phyloP scores from a whole-genome alignment of 2,888 invertebrate genomes.

The Drosophila kambysellisi region DNA sequence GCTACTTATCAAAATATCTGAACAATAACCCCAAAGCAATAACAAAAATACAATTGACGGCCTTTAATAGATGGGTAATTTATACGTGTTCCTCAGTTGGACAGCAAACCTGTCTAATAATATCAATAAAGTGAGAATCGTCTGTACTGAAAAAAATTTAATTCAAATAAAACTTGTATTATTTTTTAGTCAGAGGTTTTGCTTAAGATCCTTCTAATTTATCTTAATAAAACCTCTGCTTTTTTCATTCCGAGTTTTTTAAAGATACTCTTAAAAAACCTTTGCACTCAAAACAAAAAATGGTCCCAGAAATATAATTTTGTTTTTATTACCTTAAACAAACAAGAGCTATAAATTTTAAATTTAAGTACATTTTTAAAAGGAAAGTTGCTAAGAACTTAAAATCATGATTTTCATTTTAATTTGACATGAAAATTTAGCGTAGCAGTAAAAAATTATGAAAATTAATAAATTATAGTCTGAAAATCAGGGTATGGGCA shows the following conservation, averaged over 20 bases:
- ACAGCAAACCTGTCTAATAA: background rate
- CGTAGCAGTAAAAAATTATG: background rate
- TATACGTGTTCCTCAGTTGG: background rate
- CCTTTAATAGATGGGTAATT: background rate
- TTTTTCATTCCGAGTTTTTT: background rate
- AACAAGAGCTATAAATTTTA: background rate
- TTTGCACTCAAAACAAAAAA: background rate
- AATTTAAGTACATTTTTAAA: background rate
- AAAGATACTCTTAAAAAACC: background rate
- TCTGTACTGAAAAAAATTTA: background rate
- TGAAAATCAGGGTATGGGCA: too few species aligned
- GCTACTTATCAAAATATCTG: conserved; percentile 20
- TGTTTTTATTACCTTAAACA: background rate
- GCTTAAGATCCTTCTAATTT: background rate
- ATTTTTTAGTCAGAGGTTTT: background rate
- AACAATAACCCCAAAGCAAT: background rate
- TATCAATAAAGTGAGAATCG: background rate
- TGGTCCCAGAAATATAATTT: background rate
- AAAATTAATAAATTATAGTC: too few species aligned
- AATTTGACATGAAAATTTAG: background rate
- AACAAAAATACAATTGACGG: background rate
- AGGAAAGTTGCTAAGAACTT: background rate
- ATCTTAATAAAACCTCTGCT: background rate
- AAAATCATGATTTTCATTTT: background rate
- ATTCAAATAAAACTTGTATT: background rate